Evolutionary conservation across 2,888 invertebrate genomes (phyloP), one percentile per base, ranked within the genome.

Genomic region (Drosophila tanythrix): DNA sequence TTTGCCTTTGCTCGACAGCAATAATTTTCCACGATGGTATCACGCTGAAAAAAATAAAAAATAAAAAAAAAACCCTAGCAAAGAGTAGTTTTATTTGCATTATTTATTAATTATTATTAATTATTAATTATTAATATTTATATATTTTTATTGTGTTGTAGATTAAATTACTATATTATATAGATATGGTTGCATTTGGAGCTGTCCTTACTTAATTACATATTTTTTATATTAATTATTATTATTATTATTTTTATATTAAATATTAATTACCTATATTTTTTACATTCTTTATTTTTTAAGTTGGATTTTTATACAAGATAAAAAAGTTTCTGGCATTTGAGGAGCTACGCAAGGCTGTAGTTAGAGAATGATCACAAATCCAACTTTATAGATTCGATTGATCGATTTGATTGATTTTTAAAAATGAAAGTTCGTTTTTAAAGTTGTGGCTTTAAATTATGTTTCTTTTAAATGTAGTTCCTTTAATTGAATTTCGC

Each of bases 21-120:
- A 35, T 66, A 11, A 52, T 29, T 66, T 51, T n/a, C 3, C 18
- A 36, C 21, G 15, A 29, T 29, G 13, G 18, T 13, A 35, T 2
- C 35, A 10, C 51, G 38, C 51, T 21, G 18, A 10, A 15, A n/a
- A 25, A 64, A 64, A 31, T 3, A n/a, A 64, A 65, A 25, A 11
- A 13, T 0, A 46, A 2, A 4, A 21, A n/a, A 11, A 21, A 38
- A 18, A 1, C 18, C 7, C 0, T 7, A 18, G 38, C 38, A 2
- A 43, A 43, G 13, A 40, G n/a, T 2, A 11, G 11, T 21, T 43
- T 21, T 43, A 21, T 21, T 43, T 21, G 21, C 6, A 43, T 43
- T 13, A 21, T 21, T 21, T 21, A 21, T 21, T 21, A 21, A 21
- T 21, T 21, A 21, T 21, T 21, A 21, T 21, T 21, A 21, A 21